A percentile compares a stretch with the other conserved stretches of the same genome.
phyloP scores from a whole-genome alignment of 2,113 vertebrate species.

The Varanus salvator region DNA sequence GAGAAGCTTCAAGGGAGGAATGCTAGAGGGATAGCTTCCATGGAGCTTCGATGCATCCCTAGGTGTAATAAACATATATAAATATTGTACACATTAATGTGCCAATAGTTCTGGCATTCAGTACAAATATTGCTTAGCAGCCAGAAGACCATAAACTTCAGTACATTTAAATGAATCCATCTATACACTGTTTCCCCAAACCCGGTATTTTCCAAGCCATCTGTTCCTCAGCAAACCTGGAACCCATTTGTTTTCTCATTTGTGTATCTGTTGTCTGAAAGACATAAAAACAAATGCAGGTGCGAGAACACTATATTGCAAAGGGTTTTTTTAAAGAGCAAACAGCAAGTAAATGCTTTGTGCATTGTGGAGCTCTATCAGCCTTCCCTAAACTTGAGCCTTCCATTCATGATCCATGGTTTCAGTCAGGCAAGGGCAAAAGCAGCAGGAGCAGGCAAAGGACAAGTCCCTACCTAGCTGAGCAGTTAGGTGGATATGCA shows the following conservation, averaged over 20 bases:
- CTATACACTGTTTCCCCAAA: background rate
- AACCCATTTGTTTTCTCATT: conserved; percentile 26
- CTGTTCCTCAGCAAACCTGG: conserved; percentile 39
- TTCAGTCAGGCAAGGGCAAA: too few species aligned
- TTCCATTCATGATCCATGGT: too few species aligned
- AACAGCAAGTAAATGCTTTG: background rate
- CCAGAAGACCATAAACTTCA: background rate
- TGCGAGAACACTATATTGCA: conserved; percentile 7
- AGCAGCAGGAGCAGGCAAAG: too few species aligned
- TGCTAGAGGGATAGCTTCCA: too few species aligned
- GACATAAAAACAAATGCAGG: conserved; percentile 31
- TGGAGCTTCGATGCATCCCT: too few species aligned
- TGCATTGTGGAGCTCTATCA: too few species aligned
- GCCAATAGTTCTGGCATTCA: background rate
- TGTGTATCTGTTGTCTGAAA: background rate
- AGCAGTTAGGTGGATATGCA: too few species aligned
- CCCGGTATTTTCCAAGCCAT: conserved; percentile 14
- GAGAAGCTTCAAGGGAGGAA: too few species aligned
- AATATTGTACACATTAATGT: background rate
- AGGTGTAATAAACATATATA: background rate
- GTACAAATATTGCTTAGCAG: background rate
- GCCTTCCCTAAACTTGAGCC: too few species aligned
- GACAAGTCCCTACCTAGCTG: too few species aligned
- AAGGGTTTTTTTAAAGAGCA: conserved; percentile 21
- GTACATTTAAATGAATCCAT: background rate